Percentiles rank a stretch among this genome's conserved stretches.
These are phyloP conservation scores for Drosophila peninsularis DNA, from an alignment of 2,888 invertebrate species.

Conservation along the genomic window DNA sequence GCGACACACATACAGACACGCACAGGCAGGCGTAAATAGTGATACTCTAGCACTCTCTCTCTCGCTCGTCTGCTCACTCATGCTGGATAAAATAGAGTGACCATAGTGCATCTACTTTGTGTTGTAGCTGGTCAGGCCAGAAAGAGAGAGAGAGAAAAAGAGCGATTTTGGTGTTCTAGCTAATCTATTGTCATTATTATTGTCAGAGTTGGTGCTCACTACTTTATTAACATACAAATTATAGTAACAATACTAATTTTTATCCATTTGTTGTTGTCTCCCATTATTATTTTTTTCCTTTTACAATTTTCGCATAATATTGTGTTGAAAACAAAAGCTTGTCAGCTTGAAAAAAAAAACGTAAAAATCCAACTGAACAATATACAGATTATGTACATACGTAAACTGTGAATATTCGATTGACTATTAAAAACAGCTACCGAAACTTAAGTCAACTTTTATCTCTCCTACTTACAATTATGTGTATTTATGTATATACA, in stretches of 20 bases:
- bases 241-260: conserved; percentile 59
- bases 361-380: conserved; percentile 41
- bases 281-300: conserved; percentile 45
- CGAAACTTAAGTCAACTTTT: conserved; percentile 18
- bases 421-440: conserved; percentile 35
- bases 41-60: conserved; percentile 40
- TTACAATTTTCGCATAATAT: conserved; percentile 57
- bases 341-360: conserved; percentile 15
- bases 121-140: conserved; percentile 71
- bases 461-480: too few relatives aligned
- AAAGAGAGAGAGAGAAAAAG: neutral
- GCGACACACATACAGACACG: conserved; percentile 35
- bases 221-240: conserved; percentile 59
- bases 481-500: neutral
- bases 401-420: conserved; percentile 26
- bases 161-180: conserved; percentile 36
- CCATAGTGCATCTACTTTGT: conserved; percentile 56
- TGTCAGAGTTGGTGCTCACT: conserved; percentile 16
- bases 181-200: conserved; percentile 31
- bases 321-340: conserved; percentile 52
- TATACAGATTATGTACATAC: conserved; percentile 22
- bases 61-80: conserved; percentile 44
- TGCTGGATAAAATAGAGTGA: conserved; percentile 60
- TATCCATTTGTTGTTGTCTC: conserved; percentile 41
- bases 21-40: conserved; percentile 42